A percentile compares a stretch with the other conserved stretches of the same genome.
phyloP scores from a whole-genome alignment of 2,113 vertebrate species.

The Suncus etruscus region DNA sequence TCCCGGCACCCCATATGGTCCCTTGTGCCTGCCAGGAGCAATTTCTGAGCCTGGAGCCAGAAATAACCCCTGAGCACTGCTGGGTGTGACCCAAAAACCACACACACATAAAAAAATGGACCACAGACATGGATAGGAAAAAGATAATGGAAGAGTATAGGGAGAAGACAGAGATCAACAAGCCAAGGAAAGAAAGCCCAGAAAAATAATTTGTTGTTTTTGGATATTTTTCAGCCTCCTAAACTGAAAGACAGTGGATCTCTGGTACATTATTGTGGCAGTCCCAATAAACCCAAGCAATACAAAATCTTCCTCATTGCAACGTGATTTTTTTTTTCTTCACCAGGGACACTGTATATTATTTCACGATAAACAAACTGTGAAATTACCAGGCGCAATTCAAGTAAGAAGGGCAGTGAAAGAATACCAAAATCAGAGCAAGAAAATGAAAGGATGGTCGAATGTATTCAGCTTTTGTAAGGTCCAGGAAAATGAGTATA shows the following conservation, averaged over 20 bases:
- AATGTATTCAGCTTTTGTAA: not conserved
- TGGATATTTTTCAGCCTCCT: not conserved
- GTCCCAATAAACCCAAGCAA: not conserved
- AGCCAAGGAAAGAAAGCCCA: not conserved
- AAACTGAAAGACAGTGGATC: not conserved
- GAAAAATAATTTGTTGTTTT: too few relatives aligned
- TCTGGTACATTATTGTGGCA: not conserved
- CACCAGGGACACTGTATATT: not conserved
- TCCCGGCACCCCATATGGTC: too few relatives aligned
- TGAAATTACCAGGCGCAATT: not conserved
- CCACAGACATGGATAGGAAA: not conserved
- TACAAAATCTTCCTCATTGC: not conserved
- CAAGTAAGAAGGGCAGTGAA: not conserved
- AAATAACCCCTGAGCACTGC: too few relatives aligned
- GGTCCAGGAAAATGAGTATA: not conserved
- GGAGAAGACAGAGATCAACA: not conserved
- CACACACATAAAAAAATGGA: not conserved
- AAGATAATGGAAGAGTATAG: too few relatives aligned
- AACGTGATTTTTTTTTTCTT: not conserved
- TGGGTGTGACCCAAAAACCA: too few relatives aligned
- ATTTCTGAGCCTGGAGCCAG: too few relatives aligned
- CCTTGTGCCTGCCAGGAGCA: too few relatives aligned
- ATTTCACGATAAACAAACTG: not conserved
- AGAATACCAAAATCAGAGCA: not conserved
- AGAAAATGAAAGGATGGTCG: not conserved